Base-by-base conservation (phyloP, 2,113 vertebrate species). In the Penelope pileata region DNA sequence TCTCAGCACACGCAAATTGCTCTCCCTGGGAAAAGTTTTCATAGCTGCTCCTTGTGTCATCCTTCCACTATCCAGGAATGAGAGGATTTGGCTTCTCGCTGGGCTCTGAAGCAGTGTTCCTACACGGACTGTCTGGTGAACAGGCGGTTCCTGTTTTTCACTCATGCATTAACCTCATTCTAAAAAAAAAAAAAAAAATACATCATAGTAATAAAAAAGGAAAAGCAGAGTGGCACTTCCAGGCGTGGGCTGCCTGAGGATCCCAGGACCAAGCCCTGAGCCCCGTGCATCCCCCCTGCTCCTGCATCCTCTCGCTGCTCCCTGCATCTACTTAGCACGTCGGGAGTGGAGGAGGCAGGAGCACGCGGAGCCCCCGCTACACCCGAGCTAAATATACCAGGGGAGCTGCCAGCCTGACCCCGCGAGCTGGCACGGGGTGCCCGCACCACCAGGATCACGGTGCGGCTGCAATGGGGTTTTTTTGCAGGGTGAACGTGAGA, bases 281-380 rank as follows among this genome's bases (percentile, higher is more conserved):
- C 13, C 22, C 32, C 9, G 3, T 1, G 9, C 10, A 42, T 50
- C 54, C 42, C 75, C 60, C 27, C 62, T 38, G 62, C 62, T 13
- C 38, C 66, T 23, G 1, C 90, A 68, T 73, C 82, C 78, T 64
- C 78, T 83, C 54, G 1, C 90, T 88, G 78, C 54, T 81, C 63
- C 59, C 64, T 96, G 95, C 91, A 96, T 95, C 94, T 96, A 95
- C 48, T 96, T 96, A 93, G 91, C 96, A 91, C 90, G 0, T 88
- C 72, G 76, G 78, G 86, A 93, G 95, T 60, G 59, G 81, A 86
- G 64, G 88, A 95, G 94, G 86, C 83, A 83, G 72, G 94, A 90
- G 70, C 93, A 94, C 80, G 90, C 51, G 64, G 91, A 91, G 93
- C 79, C 85, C 87, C 79, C 2, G 79, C 74, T 90, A 93, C 95